These are phyloP conservation scores for Archivesica marissinica DNA, from an alignment of 1,140 invertebrate genomes.

Conservation along the genomic window DNA sequence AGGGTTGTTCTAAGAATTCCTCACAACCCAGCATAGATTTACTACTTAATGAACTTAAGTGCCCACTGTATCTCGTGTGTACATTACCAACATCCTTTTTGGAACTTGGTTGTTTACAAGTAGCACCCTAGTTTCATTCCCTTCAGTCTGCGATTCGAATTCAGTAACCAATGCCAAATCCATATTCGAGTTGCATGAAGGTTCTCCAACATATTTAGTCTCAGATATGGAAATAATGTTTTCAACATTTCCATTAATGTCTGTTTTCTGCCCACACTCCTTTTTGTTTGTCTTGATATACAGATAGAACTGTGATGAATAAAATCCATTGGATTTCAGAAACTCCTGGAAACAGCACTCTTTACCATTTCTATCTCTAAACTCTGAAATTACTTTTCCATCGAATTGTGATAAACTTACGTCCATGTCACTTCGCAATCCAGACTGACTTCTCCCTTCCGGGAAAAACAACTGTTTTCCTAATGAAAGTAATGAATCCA, in stretches of 20 bases:
- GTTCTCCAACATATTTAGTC: not conserved
- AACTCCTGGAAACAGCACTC: constrained; percentile 14
- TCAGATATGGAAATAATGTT: not conserved
- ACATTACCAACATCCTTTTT: constrained; percentile 18
- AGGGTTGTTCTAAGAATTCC: not conserved
- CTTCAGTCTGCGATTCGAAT: not conserved
- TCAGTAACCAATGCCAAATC: not conserved
- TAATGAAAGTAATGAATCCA: constrained; percentile 8
- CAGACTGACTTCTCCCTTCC: constrained; percentile 10
- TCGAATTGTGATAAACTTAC: constrained; percentile 8
- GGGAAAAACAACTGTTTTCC: constrained; percentile 12
- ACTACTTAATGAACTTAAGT: not conserved
- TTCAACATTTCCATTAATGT: not conserved
- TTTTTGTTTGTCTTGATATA: constrained; percentile 25
- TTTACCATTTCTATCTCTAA: constrained; percentile 27
- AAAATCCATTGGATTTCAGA: constrained; percentile 6
- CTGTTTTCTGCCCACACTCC: no score
- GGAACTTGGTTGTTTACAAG: constrained; percentile 14
- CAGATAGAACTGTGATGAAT: not conserved
- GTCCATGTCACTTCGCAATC: constrained; percentile 13
- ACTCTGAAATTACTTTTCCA: constrained; percentile 6
- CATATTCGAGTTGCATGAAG: not conserved
- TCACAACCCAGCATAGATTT: constrained; percentile 11
- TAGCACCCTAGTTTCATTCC: constrained; percentile 15
- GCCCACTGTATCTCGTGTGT: constrained; percentile 13